Percentiles rank a stretch among this genome's conserved stretches.
Conservation (phyloP, 2,113 vertebrate species). For the Cochlearius cochlearius region DNA sequence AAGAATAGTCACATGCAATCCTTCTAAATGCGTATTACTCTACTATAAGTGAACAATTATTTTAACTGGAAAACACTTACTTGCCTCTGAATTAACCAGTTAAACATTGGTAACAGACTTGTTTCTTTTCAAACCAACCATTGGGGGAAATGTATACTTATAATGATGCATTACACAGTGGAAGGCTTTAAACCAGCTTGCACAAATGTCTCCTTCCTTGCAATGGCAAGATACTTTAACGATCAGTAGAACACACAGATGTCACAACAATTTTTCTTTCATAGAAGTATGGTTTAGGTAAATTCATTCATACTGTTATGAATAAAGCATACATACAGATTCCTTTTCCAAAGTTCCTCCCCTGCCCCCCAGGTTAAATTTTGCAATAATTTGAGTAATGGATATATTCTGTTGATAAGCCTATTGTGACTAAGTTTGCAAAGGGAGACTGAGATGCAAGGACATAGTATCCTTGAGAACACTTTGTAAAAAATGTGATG, state of each 20-base stretch:
- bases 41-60: not conserved
- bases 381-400: conserved; percentile 44
- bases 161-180: not conserved
- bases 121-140: not conserved
- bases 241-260: not conserved
- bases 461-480: conserved; percentile 21
- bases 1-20: not conserved
- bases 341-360: not conserved
- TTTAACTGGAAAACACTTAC: not conserved
- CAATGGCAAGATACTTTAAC: not conserved
- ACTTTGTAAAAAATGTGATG: conserved; percentile 31
- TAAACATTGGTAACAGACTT: not conserved
- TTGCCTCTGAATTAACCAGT: not conserved
- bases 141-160: not conserved
- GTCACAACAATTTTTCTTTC: not conserved
- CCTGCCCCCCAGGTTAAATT: not conserved
- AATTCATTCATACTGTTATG: not conserved
- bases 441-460: conserved; percentile 10
- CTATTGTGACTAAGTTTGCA: conserved; percentile 21
- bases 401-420: conserved; percentile 42
- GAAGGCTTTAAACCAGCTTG: not conserved
- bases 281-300: not conserved
- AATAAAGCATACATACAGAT: conserved; percentile 12
- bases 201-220: not conserved
- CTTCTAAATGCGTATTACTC: not conserved